phyloP scores from a whole-genome alignment of 2,797 vertebrate species.

The Chaenodraco wilsoni region DNA sequence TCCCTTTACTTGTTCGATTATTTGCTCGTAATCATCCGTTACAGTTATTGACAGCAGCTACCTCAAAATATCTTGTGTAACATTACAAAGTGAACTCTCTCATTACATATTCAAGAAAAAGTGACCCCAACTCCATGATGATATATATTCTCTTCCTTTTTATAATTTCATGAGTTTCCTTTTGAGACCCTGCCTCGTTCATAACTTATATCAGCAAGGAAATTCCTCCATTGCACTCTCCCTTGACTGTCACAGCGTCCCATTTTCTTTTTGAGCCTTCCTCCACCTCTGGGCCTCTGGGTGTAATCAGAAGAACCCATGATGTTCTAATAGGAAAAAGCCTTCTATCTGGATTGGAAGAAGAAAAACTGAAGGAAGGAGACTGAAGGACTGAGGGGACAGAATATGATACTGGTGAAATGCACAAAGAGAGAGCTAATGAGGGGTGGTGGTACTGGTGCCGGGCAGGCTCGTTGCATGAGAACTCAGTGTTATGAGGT shows the following conservation, averaged over 20 bases:
- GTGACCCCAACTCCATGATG: no score
- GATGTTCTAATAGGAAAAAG: conserved; percentile 53
- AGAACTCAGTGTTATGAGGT: conserved; percentile 59
- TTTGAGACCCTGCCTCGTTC: conserved; percentile 36
- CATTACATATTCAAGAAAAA: neutral
- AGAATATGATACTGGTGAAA: conserved; percentile 63
- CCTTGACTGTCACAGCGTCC: conserved; percentile 49
- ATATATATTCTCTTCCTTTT: conserved; percentile 12
- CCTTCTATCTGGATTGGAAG: conserved; percentile 43
- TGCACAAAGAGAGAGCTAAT: conserved; percentile 58
- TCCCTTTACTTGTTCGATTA: neutral
- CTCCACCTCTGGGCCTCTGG: conserved; percentile 30
- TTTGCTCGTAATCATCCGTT: conserved; percentile 7
- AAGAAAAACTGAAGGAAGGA: conserved; percentile 47
- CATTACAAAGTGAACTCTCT: neutral
- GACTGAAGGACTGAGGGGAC: conserved; percentile 46
- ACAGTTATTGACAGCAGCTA: conserved; percentile 35
- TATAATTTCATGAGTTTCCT: neutral
- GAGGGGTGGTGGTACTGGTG: conserved; percentile 54
- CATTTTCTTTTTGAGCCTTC: conserved; percentile 34
- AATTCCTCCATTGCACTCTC: conserved; percentile 38
- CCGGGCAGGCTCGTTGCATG: conserved; percentile 50
- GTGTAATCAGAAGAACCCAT: conserved; percentile 64
- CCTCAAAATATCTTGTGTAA: conserved; percentile 28
- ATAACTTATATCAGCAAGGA: conserved; percentile 44